Percentiles rank a stretch among this genome's conserved stretches.
phyloP scores from a whole-genome alignment of 2,113 vertebrate genomes.

The Reinhardtius hippoglossoides region DNA sequence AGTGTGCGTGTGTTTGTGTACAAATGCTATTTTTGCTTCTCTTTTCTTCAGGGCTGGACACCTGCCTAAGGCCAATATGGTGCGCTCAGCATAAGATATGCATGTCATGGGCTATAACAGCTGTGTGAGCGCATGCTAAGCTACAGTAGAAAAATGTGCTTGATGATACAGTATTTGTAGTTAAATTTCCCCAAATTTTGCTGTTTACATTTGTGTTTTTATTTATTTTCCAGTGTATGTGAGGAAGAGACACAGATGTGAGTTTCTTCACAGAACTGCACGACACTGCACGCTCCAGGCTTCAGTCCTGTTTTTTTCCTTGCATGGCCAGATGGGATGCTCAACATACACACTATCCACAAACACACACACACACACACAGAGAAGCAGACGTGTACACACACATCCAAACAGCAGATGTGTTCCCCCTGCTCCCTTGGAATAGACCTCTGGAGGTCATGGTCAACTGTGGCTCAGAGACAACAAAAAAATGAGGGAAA shows the following conservation, averaged over 20 bases:
- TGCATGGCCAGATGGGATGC: conserved; percentile 68
- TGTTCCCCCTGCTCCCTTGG: conserved; percentile 49
- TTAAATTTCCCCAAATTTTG: not conserved
- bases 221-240: conserved; percentile 38
- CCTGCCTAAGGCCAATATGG: conserved; percentile 35
- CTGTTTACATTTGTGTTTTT: conserved; percentile 18
- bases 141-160: not conserved
- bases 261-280: conserved; percentile 32
- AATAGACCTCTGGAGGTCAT: conserved; percentile 58
- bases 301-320: conserved; percentile 24
- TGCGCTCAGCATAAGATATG: conserved; percentile 33
- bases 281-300: conserved; percentile 48
- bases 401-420: conserved; percentile 61
- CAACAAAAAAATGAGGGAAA: conserved; percentile 12
- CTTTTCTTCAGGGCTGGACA: conserved; percentile 42
- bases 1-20: conserved; percentile 28
- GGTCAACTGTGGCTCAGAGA: conserved; percentile 51
- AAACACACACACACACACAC: conserved; percentile 40
- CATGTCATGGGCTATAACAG: conserved; percentile 31
- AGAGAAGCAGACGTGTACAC: conserved; percentile 21
- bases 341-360: conserved; percentile 54
- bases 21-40: conserved; percentile 51
- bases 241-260: conserved; percentile 54
- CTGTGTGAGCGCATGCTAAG: conserved; percentile 16
- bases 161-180: not conserved